Conservation (phyloP, 2,888 invertebrate genomes). For the Tetrapedia diversipes region DNA sequence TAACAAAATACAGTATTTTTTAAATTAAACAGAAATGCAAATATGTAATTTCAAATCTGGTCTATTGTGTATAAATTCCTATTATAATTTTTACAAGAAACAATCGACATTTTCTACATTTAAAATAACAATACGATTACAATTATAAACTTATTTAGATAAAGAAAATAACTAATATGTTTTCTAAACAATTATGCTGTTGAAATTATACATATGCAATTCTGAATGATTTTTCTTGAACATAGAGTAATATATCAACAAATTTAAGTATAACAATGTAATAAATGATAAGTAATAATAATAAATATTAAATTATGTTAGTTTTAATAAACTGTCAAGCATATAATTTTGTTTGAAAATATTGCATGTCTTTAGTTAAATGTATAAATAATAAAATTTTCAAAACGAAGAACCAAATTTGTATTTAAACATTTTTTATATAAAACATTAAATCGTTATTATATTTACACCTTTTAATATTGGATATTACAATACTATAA, state of each 20-base stretch:
- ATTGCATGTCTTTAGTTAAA: slow-evolving; percentile 31
- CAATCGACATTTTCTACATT: not conserved
- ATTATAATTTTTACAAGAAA: not conserved
- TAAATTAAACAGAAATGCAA: slow-evolving; percentile 30
- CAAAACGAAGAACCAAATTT: not conserved
- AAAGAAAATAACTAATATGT: slow-evolving; percentile 9
- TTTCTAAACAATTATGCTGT: not conserved
- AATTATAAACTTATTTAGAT: not conserved
- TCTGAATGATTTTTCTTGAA: slow-evolving; percentile 22
- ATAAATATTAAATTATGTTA: slow-evolving; percentile 47
- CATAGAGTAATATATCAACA: slow-evolving; percentile 28
- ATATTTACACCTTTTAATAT: not conserved
- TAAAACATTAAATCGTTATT: not conserved
- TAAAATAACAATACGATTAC: not conserved
- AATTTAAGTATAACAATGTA: slow-evolving; percentile 39
- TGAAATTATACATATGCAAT: slow-evolving; percentile 27
- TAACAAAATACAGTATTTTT: slow-evolving; percentile 32
- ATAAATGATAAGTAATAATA: slow-evolving; percentile 41
- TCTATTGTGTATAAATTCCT: not conserved
- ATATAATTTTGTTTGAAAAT: slow-evolving; percentile 44
- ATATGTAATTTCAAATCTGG: slow-evolving; percentile 1
- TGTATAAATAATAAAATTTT: not conserved
- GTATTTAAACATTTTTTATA: not conserved
- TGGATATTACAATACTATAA: not conserved
- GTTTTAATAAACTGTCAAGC: slow-evolving; percentile 15